Evolutionary conservation across 2,797 vertebrate species (phyloP).

Genomic region (Sebastes melanostomus): DNA sequence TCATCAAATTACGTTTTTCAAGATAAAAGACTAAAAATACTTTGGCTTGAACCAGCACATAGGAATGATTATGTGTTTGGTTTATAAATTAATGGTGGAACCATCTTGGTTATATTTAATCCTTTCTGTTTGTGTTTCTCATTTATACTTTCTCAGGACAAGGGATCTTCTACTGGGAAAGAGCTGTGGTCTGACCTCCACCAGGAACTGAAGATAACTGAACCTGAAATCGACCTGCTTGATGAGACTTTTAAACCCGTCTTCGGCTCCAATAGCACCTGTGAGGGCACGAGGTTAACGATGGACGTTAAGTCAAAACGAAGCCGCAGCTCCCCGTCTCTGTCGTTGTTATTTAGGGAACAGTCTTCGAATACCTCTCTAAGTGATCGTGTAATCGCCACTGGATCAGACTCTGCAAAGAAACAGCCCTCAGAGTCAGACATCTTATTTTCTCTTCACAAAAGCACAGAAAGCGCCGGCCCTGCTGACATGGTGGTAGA

Average conservation of each 20-base stretch:
- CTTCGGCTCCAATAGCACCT: slow-evolving; percentile 48
- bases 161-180: slow-evolving; percentile 37
- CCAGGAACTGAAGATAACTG: slow-evolving; percentile 89
- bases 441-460: slow-evolving; percentile 57
- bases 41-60: neutral
- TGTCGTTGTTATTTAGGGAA: slow-evolving; percentile 73
- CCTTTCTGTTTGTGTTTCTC: neutral
- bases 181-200: slow-evolving; percentile 84
- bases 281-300: slow-evolving; percentile 58
- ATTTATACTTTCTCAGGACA: slow-evolving; percentile 48
- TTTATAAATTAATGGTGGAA: neutral
- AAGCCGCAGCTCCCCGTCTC: slow-evolving; percentile 81
- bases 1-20: neutral
- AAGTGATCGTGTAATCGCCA: slow-evolving; percentile 36
- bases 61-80: neutral
- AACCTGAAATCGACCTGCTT: slow-evolving; percentile 84
- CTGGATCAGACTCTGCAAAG: slow-evolving; percentile 47
- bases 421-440: slow-evolving; percentile 75
- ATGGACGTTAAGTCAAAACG: slow-evolving; percentile 71
- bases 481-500: slow-evolving; percentile 26
- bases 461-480: slow-evolving; percentile 28
- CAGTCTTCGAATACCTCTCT: slow-evolving; percentile 50
- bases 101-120: neutral
- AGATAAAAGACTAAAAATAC: neutral
- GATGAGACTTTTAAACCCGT: slow-evolving; percentile 69